Evolutionary conservation across 1,140 invertebrate genomes (phyloP).

Genomic region (Paraescarpia echinospica): DNA sequence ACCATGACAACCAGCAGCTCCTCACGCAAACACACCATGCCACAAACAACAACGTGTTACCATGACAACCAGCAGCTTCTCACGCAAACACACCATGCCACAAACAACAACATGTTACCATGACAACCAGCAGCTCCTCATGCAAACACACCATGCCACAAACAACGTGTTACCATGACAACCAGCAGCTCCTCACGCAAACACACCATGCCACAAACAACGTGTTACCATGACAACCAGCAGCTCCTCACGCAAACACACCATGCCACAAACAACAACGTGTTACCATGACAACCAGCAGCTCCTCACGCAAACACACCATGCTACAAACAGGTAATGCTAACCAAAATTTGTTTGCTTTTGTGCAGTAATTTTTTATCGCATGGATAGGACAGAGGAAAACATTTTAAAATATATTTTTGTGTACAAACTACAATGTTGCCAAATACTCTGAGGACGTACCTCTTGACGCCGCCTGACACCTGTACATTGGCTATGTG

Average conservation of each 20-base stretch:
- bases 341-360: background rate
- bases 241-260: slow-evolving; percentile 85
- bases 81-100: slow-evolving; percentile 81
- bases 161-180: slow-evolving; percentile 58
- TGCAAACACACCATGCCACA: slow-evolving; percentile 81
- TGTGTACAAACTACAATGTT: background rate
- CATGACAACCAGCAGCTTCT: slow-evolving; percentile 77
- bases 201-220: slow-evolving; percentile 79
- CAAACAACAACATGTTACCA: slow-evolving; percentile 61
- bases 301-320: slow-evolving; percentile 84
- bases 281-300: slow-evolving; percentile 67
- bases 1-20: no score
- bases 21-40: no score
- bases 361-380: background rate
- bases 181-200: slow-evolving; percentile 88
- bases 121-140: slow-evolving; percentile 79
- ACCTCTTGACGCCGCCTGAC: slow-evolving; percentile 46
- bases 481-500: slow-evolving; percentile 36
- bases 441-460: slow-evolving; percentile 21
- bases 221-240: slow-evolving; percentile 64
- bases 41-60: slow-evolving; percentile 55
- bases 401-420: background rate
- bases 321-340: slow-evolving; percentile 69
- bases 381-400: background rate
- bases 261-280: slow-evolving; percentile 71